phyloP scores from a whole-genome alignment of 1,140 invertebrate species.

The Pseudobourletiella spinata region DNA sequence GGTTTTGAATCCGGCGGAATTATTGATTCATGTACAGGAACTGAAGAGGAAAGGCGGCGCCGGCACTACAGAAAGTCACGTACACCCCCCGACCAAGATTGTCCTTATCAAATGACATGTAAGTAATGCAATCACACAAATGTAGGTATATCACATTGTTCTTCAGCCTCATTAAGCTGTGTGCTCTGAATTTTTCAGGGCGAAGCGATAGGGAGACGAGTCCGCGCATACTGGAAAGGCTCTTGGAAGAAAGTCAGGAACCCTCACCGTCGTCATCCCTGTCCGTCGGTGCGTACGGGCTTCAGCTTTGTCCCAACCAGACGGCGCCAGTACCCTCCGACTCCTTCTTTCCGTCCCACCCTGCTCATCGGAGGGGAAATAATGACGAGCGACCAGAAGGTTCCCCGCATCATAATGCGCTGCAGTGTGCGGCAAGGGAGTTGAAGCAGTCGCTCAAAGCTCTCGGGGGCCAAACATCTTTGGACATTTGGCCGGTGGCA shows the following conservation, averaged over 20 bases:
- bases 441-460: constrained; percentile 24
- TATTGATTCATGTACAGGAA: no score
- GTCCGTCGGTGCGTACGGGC: not conserved
- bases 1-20: no score
- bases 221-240: constrained; percentile 33
- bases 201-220: constrained; percentile 27
- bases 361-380: constrained; percentile 3
- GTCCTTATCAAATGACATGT: constrained; percentile 4
- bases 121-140: not conserved
- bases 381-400: not conserved
- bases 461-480: constrained; percentile 28
- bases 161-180: no score
- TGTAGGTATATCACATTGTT: no score
- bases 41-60: not conserved
- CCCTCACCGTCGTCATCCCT: constrained; percentile 14
- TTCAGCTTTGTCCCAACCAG: not conserved
- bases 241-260: constrained; percentile 34
- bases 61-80: not conserved
- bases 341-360: not conserved
- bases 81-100: not conserved
- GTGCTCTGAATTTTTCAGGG: constrained; percentile 16
- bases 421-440: constrained; percentile 29
- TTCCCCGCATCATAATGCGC: constrained; percentile 13
- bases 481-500: constrained; percentile 22
- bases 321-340: not conserved